Base-by-base conservation (phyloP, 2,888 invertebrate genomes). In the Zaprionus bogoriensis region DNA sequence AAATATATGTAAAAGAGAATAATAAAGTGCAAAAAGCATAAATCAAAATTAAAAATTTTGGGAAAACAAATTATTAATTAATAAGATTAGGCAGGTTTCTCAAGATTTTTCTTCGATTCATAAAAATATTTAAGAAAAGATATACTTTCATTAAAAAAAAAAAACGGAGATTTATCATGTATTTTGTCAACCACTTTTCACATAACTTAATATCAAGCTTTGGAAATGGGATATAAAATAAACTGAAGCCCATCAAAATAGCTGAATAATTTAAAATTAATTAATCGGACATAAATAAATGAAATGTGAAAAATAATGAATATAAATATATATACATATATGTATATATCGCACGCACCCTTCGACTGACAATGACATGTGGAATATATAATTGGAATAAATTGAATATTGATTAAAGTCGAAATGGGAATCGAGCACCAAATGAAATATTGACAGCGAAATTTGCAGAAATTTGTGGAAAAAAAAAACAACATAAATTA, bases 331-430 rank as follows among this genome's bases (percentile, higher is more conserved):
- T n/a, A n/a, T 3, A 27, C 9, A 14, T 36, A n/a, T 36, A 14
- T 32, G 12, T 7, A 32, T n/a, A n/a, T n/a, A n/a, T n/a, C 4
- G 32, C 2, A 14, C 14, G 17, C 32, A 17, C 32, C 17, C 32
- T 36, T 6, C 32, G 17, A 36, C 17, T 36, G 32, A 36, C 32
- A 36, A 38, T 22, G 9, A 14, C 6, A 7, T 36, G 32, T 36
- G 17, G 17, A 36, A 39, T 20, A 39, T 39, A 39, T 39, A 39
- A 39, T 39, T 39, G 39, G n/a, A 39, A n/a, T 39, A 20, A 17
- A 36, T 36, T 36, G 32, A 12, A 17, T 17, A 36, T 17, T 36
- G 32, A 17, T 36, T 36, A 36, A 36, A 4, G 17, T 17, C 17
- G 9, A 36, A 36, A 2, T 10, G 27, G 32, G 7, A 32, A 32